These are phyloP conservation scores for Betta splendens DNA, from an alignment of 2,797 vertebrate species.

Conservation along the genomic window DNA sequence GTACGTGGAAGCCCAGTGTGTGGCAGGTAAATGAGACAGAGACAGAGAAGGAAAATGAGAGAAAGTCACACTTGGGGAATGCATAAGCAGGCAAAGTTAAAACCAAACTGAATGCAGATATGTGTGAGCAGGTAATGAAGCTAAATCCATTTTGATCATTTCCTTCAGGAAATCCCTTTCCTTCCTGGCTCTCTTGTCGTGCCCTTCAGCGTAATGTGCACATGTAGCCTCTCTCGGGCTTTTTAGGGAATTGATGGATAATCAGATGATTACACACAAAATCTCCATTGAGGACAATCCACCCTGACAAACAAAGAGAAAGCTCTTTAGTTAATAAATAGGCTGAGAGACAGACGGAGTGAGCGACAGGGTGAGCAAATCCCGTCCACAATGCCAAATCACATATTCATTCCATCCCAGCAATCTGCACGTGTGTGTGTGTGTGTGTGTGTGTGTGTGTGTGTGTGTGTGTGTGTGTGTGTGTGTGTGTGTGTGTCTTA, in stretches of 20 bases:
- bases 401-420: conserved; percentile 63
- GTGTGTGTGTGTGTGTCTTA: neutral
- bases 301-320: conserved; percentile 76
- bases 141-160: conserved; percentile 66
- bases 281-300: conserved; percentile 77
- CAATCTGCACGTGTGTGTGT: conserved; percentile 30
- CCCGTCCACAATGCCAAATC: conserved; percentile 66
- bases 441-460: neutral
- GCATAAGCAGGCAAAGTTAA: conserved; percentile 37
- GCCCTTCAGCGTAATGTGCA: conserved; percentile 72
- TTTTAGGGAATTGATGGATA: conserved; percentile 80
- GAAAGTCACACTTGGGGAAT: conserved; percentile 43
- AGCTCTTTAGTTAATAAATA: conserved; percentile 81
- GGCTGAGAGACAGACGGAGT: conserved; percentile 60
- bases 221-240: conserved; percentile 68
- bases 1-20: conserved; percentile 31
- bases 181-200: conserved; percentile 63
- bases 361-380: conserved; percentile 54
- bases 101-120: conserved; percentile 55
- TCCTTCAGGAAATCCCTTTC: conserved; percentile 45
- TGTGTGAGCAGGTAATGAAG: conserved; percentile 46
- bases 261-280: conserved; percentile 80
- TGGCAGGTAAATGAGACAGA: conserved; percentile 42
- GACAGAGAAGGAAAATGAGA: conserved; percentile 30
- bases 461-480: no score